Evolutionary conservation across 2,113 vertebrate species (phyloP), one percentile per base, ranked within the genome.

Genomic region (Scopus umbretta): DNA sequence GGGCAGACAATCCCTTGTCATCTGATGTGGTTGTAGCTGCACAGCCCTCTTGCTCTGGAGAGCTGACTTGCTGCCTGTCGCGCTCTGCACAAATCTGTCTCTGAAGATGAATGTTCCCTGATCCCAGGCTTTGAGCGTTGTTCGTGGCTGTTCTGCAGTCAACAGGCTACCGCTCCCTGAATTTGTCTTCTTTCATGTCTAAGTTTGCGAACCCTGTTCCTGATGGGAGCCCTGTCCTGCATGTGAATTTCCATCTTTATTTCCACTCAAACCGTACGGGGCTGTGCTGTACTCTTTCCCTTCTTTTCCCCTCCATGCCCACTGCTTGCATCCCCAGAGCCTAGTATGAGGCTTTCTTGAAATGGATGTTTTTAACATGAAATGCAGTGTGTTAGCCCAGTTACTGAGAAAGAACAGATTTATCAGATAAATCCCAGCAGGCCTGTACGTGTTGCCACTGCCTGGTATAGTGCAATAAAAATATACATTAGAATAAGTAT

Each of bases 391-490:
- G 38, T 80, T 80, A 93, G 67, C 80, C 36, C 66, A 85, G 75
- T 80, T 83, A 92, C 72, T 16, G 17, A 92, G 82, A 74, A 26
- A 42, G 53, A 95, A 86, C 76, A 89, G 87, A 90, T 94, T 94
- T 94, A 89, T 86, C 80, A 83, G 89, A 92, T 86, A 94, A 92
- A 92, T 82, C 62, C 59, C 90, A 92, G 85, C 95, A 96, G 91
- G 84, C 53, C 85, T 86, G 67, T 86, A 61, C 86, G 52, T 52
- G 50, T 86, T 88, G 76, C 88, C 79, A 74, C 88, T 94, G 88
- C 67, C 86, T 96, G 82, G 49, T 95, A 75, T 53, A 96, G 76
- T 82, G 90, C 90, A 94, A 95, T 93, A 97, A 96, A 96, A 97
- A 94, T 82, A 86, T 78, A 87, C 72, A 87, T 95, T 85, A 89